Percentiles rank a stretch among this genome's conserved stretches.
These are phyloP conservation scores for Drosophila lutescens DNA, from an alignment of 2,888 invertebrate species.

Conservation along the genomic window DNA sequence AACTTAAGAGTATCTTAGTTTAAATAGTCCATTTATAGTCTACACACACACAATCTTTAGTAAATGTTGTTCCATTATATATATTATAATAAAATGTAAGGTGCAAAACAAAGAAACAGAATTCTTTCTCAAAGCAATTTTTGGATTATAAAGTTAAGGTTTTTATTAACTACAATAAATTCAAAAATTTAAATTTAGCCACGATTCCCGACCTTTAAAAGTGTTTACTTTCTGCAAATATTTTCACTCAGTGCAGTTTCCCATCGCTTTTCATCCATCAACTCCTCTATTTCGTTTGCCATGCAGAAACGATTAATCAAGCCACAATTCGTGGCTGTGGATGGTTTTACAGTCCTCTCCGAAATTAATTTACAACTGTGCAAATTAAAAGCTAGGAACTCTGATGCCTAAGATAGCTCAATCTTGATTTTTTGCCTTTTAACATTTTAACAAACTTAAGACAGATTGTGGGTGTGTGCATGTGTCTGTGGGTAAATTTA, in stretches of 20 bases:
- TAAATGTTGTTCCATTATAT: too few species aligned
- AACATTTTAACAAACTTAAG: slow-evolving; percentile 72
- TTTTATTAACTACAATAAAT: too few species aligned
- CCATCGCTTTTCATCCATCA: slow-evolving; percentile 13
- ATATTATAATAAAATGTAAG: too few species aligned
- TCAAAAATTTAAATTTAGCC: too few species aligned
- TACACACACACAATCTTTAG: too few species aligned
- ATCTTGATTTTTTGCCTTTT: slow-evolving; percentile 68
- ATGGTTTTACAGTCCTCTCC: slow-evolving; percentile 35
- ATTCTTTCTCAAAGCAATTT: too few species aligned
- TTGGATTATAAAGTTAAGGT: too few species aligned
- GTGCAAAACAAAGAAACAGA: too few species aligned
- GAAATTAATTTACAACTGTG: slow-evolving; percentile 66
- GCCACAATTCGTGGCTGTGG: slow-evolving; percentile 62
- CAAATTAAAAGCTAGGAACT: slow-evolving; percentile 62
- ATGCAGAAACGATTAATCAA: slow-evolving; percentile 69
- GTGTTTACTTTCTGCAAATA: too few species aligned
- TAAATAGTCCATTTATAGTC: too few species aligned
- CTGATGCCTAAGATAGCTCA: slow-evolving; percentile 31
- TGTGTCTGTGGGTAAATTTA: slow-evolving; percentile 63
- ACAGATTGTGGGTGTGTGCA: slow-evolving; percentile 55
- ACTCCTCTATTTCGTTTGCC: slow-evolving; percentile 32
- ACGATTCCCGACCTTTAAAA: too few species aligned
- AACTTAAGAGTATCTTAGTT: too few species aligned
- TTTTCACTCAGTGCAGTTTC: slow-evolving; percentile 23